Conservation (phyloP, 92 coral and sea anemone genomes). For the Montipora capitata region DNA sequence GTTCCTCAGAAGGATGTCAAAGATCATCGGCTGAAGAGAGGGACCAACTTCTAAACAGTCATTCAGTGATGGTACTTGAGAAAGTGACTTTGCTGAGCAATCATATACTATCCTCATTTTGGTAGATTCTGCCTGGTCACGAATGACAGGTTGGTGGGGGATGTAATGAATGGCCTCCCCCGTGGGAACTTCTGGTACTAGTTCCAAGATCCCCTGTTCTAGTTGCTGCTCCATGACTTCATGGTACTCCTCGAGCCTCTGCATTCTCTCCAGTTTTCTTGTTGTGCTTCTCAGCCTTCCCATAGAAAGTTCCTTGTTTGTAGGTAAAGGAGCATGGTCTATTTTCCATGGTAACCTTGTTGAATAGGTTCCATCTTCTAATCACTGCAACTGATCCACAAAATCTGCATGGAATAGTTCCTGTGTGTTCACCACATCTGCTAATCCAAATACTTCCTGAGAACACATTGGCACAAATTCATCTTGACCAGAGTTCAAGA, state of each 20-base stretch:
- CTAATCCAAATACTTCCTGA: slow-evolving; percentile 77
- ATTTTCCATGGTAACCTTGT: slow-evolving; percentile 58
- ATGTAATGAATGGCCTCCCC: slow-evolving; percentile 25
- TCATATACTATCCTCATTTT: slow-evolving; percentile 19
- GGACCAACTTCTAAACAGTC: slow-evolving; percentile 72
- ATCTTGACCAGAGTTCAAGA: slow-evolving; percentile 2
- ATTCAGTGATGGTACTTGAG: slow-evolving; percentile 32
- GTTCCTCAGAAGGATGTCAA: background rate
- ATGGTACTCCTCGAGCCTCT: too few relatives aligned
- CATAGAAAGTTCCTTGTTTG: slow-evolving; percentile 68
- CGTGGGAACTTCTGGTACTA: too few relatives aligned
- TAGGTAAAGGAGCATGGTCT: slow-evolving; percentile 51
- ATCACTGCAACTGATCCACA: slow-evolving; percentile 42
- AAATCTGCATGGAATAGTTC: slow-evolving; percentile 66
- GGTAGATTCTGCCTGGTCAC: slow-evolving; percentile 61
- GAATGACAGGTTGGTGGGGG: slow-evolving; percentile 37
- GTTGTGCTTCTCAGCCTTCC: slow-evolving; percentile 42
- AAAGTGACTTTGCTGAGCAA: too few relatives aligned
- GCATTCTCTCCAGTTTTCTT: slow-evolving; percentile 2
- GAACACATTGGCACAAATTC: slow-evolving; percentile 81
- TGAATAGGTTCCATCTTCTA: slow-evolving; percentile 9
- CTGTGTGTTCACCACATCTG: slow-evolving; percentile 27
- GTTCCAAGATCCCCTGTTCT: too few relatives aligned
- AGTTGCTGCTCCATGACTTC: too few relatives aligned
- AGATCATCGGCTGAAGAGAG: slow-evolving; percentile 18